Percentiles rank a stretch among this genome's conserved stretches.
Conservation (phyloP, 2,888 invertebrate genomes). For the Stegophylla sp. region DNA sequence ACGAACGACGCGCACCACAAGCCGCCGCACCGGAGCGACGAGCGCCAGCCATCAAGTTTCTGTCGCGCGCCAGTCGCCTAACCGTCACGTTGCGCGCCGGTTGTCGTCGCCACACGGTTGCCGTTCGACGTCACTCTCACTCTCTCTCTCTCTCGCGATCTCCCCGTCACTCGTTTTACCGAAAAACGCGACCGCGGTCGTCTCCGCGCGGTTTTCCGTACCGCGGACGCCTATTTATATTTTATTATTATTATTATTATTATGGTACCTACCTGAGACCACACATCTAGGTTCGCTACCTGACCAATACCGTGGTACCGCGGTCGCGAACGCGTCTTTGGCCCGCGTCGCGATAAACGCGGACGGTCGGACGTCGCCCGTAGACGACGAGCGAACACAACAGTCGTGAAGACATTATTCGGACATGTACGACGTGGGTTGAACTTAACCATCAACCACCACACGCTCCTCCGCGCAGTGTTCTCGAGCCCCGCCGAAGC, state of each 20-base stretch:
- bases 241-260: too few relatives aligned
- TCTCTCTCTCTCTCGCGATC: too few relatives aligned
- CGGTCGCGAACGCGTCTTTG: background rate
- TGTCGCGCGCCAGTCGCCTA: slow-evolving; percentile 50
- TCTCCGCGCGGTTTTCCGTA: slow-evolving; percentile 7
- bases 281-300: too few relatives aligned
- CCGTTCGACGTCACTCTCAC: background rate
- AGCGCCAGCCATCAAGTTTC: slow-evolving; percentile 30
- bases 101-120: background rate
- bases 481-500: too few relatives aligned
- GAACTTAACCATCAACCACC: background rate
- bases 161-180: too few relatives aligned
- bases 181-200: background rate
- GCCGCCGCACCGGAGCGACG: slow-evolving; percentile 4
- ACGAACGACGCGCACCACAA: slow-evolving; percentile 1
- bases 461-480: too few relatives aligned
- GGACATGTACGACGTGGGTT: slow-evolving; percentile 53
- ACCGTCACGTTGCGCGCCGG: slow-evolving; percentile 49
- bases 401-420: background rate
- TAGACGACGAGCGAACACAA: background rate
- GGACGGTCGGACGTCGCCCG: background rate
- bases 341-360: background rate
- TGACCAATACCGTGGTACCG: background rate
- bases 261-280: too few relatives aligned
- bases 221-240: too few relatives aligned